phyloP scores from a whole-genome alignment of 2,888 invertebrate genomes.

The Taphrorychus bicolor region DNA sequence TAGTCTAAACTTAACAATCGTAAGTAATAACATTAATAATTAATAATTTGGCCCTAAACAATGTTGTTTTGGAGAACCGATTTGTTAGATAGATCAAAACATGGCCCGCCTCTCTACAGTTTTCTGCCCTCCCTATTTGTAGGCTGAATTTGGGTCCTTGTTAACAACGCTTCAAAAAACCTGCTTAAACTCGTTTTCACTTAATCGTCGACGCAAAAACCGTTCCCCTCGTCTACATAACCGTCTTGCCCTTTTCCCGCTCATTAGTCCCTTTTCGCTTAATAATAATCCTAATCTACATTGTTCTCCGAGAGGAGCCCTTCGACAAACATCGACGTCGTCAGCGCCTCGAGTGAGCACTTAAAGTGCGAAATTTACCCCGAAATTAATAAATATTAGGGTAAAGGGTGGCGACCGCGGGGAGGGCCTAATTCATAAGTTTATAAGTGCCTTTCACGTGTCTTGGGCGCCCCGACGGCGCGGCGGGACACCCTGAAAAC shows the following conservation, averaged over 20 bases:
- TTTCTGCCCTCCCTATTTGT: too few relatives aligned
- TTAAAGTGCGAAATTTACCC: neutral
- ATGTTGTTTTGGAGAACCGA: too few relatives aligned
- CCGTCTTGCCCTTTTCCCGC: neutral
- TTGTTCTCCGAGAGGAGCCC: neutral
- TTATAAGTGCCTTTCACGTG: conserved; percentile 4
- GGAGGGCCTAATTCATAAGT: conserved; percentile 4
- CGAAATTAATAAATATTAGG: conserved; percentile 5
- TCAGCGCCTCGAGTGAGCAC: neutral
- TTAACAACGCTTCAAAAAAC: too few relatives aligned
- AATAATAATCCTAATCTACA: neutral
- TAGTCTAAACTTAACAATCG: too few relatives aligned
- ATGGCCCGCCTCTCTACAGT: too few relatives aligned
- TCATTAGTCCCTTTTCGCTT: neutral
- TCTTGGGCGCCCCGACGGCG: neutral
- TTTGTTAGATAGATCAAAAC: too few relatives aligned
- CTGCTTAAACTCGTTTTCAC: too few relatives aligned
- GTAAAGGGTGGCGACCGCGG: neutral
- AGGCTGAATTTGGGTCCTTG: too few relatives aligned
- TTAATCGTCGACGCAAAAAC: too few relatives aligned
- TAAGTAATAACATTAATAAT: too few relatives aligned
- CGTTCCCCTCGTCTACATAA: too few relatives aligned
- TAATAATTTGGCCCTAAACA: too few relatives aligned
- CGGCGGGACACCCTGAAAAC: neutral
- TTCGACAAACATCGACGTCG: neutral